Conservation (phyloP, 1,140 invertebrate genomes). For the Drosophila pachea region DNA sequence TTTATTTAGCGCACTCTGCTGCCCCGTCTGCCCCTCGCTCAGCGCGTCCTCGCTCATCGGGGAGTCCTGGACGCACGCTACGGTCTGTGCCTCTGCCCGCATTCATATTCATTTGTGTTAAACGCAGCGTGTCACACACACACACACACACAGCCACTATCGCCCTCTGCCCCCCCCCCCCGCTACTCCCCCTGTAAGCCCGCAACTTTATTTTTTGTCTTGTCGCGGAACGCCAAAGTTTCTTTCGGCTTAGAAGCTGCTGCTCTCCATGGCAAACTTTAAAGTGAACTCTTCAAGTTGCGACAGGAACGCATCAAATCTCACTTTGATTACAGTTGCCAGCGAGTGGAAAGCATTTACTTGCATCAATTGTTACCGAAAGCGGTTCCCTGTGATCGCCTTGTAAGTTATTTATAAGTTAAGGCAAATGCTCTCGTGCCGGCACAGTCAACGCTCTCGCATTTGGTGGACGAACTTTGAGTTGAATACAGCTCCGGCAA, state of each 20-base stretch:
- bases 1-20: slow-evolving; percentile 67
- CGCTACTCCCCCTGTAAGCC: no score
- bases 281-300: slow-evolving; percentile 46
- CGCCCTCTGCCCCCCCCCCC: not conserved
- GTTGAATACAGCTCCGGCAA: not conserved
- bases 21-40: not conserved
- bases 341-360: slow-evolving; percentile 2
- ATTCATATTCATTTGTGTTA: slow-evolving; percentile 77
- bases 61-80: not conserved
- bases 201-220: slow-evolving; percentile 30
- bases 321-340: slow-evolving; percentile 60
- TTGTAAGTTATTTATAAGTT: not conserved
- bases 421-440: no score
- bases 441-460: not conserved
- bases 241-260: slow-evolving; percentile 47
- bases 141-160: slow-evolving; percentile 22
- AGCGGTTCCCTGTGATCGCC: slow-evolving; percentile 8
- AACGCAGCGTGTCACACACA: slow-evolving; percentile 65
- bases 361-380: slow-evolving; percentile 29
- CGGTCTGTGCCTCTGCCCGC: slow-evolving; percentile 40
- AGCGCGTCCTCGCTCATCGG: not conserved
- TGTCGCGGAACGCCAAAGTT: slow-evolving; percentile 49
- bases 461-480: not conserved
- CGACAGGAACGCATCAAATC: slow-evolving; percentile 54
- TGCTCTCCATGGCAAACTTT: slow-evolving; percentile 44